Evolutionary conservation across 2,113 vertebrate genomes (phyloP).

Genomic region (Aptenodytes patagonicus): DNA sequence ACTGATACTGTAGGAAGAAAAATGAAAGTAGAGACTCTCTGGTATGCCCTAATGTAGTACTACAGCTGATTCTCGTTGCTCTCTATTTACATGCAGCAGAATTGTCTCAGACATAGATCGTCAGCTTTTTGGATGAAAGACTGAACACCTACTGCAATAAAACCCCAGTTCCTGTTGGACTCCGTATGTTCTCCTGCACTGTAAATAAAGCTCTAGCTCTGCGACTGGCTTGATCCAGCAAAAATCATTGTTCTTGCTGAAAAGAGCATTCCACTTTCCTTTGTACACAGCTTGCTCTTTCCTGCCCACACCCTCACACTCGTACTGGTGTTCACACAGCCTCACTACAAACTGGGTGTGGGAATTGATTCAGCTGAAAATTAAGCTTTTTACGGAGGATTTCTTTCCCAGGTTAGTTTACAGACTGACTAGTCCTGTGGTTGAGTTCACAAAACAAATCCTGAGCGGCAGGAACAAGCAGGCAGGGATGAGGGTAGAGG

Average conservation of each 20-base stretch:
- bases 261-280: background rate
- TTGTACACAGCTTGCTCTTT: fast-evolving
- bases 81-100: background rate
- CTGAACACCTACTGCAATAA: background rate
- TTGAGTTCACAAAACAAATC: background rate
- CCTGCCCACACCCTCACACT: background rate
- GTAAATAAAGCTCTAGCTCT: background rate
- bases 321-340: background rate
- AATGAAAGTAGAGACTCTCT: background rate
- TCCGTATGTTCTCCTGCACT: background rate
- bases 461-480: background rate
- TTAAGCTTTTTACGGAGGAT: background rate
- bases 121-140: background rate
- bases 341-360: background rate
- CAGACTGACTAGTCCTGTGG: background rate
- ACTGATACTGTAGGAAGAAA: background rate
- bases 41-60: background rate
- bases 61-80: background rate
- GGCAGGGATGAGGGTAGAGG: background rate
- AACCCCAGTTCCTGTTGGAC: background rate
- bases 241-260: background rate
- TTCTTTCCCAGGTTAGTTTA: slow-evolving; percentile 3
- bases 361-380: background rate
- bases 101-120: background rate
- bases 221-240: background rate